Evolutionary conservation across 2,888 invertebrate genomes (phyloP).

Genomic region (Drosophila tanythrix): DNA sequence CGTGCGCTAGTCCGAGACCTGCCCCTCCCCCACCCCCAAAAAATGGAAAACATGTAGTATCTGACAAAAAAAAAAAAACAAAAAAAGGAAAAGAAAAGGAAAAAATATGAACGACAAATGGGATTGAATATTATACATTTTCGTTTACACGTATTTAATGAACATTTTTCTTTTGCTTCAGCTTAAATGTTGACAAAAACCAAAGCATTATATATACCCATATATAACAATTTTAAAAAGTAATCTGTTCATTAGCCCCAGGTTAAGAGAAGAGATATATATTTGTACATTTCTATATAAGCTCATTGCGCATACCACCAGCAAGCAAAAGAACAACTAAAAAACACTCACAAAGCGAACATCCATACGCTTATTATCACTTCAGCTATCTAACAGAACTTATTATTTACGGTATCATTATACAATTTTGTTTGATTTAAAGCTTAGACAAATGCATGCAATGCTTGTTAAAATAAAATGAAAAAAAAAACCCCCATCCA

Average conservation of each 20-base stretch:
- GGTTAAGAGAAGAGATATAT: slow-evolving; percentile 45
- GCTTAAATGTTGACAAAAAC: slow-evolving; percentile 49
- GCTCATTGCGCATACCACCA: slow-evolving; percentile 36
- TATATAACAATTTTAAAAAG: slow-evolving; percentile 57
- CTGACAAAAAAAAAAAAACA: slow-evolving; percentile 47
- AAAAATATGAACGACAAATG: slow-evolving; percentile 73
- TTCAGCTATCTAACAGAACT: slow-evolving; percentile 13
- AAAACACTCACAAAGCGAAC: slow-evolving; percentile 14
- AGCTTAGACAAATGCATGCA: slow-evolving; percentile 66
- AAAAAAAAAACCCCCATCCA: slow-evolving; percentile 8
- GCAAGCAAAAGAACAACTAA: slow-evolving; percentile 16
- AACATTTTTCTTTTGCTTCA: slow-evolving; percentile 82
- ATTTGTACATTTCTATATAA: slow-evolving; percentile 32
- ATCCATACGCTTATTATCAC: slow-evolving; percentile 53
- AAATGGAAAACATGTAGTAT: slow-evolving; percentile 40
- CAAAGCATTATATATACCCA: slow-evolving; percentile 15
- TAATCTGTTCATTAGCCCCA: slow-evolving; percentile 80
- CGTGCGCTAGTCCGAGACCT: slow-evolving; percentile 52
- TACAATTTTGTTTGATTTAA: slow-evolving; percentile 48
- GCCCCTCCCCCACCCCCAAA: slow-evolving; percentile 21
- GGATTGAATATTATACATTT: slow-evolving; percentile 86
- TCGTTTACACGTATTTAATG: slow-evolving; percentile 86
- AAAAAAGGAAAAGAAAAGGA: slow-evolving; percentile 49
- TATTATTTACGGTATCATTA: slow-evolving; percentile 38
- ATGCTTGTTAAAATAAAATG: slow-evolving; percentile 52